Base-by-base conservation (phyloP, 2,797 vertebrate genomes). In the Epinephelus malabaricus region DNA sequence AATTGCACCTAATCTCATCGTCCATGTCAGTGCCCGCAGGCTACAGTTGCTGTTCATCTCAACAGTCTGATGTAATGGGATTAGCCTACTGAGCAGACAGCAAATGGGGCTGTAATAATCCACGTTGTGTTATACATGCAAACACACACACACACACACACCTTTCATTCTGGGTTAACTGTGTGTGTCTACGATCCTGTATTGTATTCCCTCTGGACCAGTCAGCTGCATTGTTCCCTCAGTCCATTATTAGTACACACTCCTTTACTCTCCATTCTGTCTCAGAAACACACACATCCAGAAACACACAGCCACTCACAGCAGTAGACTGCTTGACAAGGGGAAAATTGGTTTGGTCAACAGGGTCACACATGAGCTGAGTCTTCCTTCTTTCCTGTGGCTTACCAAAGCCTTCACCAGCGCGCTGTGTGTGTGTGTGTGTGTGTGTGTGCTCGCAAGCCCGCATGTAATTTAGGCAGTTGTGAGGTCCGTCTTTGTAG, bases 321-420 rank as follows among this genome's bases (percentile, higher is more conserved):
- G 70, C 61, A 64, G 43, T 27, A 17, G 64, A 72, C 78, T 66
- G 40, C 61, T 70, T 89, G 90, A 92, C 86, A 86, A 63, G 86
- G 72, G 43, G 86, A 84, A 91, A 92, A 92, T 92, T 91, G 91
- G 90, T 91, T 93, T 91, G 84, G 87, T 86, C 88, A 79, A 79
- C 70, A 64, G 81, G 88, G 86, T 92, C 85, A 87, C 90, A 83
- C 78, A 60, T 86, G 56, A 70, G 55, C 66, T 74, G 74, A 83
- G 75, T 69, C 87, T 78, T 89, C 63, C 40, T 59, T 65, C 75
- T 84, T 88, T 86, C 79, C 74, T 50, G 49, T 78, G 66, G 76
- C 55, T 83, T 63, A 66, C 69, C 23, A 78, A 86, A 87, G 64
- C 71, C 46, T 83, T 73, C 82, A 86, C 84, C 73, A 69, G 80